phyloP scores from a whole-genome alignment of 2,113 vertebrate genomes.

The Triplophysa siluroides region DNA sequence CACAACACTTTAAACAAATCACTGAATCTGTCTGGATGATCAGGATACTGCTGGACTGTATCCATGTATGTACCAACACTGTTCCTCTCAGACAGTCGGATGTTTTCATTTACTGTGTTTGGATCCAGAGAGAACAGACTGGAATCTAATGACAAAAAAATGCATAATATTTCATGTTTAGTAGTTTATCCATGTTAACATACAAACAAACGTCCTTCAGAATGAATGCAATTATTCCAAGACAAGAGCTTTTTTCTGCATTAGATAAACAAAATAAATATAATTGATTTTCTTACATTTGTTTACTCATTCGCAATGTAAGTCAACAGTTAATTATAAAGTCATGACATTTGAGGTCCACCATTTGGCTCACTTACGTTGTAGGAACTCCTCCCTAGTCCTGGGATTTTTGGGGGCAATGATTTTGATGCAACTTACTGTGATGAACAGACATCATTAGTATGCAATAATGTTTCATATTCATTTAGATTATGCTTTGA shows the following conservation, averaged over 20 bases:
- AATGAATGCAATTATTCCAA: too few species aligned
- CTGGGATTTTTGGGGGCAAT: neutral
- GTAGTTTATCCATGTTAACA: too few species aligned
- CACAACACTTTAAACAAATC: neutral
- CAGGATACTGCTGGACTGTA: neutral
- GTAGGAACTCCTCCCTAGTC: neutral
- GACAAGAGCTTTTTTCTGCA: too few species aligned
- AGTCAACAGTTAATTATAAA: too few species aligned
- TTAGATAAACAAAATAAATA: too few species aligned
- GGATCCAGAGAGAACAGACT: neutral
- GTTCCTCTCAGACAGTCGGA: neutral
- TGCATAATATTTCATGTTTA: too few species aligned
- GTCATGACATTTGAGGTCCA: too few species aligned
- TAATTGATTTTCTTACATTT: too few species aligned
- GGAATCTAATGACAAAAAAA: neutral
- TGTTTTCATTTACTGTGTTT: neutral
- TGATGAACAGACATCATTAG: neutral
- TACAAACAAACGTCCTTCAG: too few species aligned
- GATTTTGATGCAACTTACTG: neutral
- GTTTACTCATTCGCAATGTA: too few species aligned
- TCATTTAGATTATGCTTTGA: neutral
- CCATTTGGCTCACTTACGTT: neutral
- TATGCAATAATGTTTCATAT: neutral
- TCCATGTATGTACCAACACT: neutral
- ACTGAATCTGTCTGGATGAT: slow-evolving; percentile 7